These are phyloP conservation scores for Xestia rhomboidea DNA, from an alignment of 2,888 invertebrate genomes.

Conservation along the genomic window DNA sequence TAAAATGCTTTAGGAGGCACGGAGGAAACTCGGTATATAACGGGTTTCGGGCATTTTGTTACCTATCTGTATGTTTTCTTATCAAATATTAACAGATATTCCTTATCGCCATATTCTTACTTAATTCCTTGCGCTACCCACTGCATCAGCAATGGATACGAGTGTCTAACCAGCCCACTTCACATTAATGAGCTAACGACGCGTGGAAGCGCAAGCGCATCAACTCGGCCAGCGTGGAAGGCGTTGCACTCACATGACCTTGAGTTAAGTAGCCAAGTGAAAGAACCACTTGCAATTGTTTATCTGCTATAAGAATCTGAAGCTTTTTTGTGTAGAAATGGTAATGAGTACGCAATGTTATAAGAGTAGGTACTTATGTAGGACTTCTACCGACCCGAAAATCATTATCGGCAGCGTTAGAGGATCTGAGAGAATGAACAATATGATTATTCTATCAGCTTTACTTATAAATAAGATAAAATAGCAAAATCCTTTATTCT, in stretches of 20 bases:
- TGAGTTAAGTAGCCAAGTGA: constrained; percentile 24
- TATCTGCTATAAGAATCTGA: constrained; percentile 25
- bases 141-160: constrained; percentile 6
- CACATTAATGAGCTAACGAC: not conserved
- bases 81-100: not conserved
- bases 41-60: not conserved
- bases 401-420: no score
- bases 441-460: not conserved
- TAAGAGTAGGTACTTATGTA: not conserved
- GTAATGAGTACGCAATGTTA: not conserved
- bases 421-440: not conserved
- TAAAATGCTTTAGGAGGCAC: no score
- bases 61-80: not conserved
- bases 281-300: constrained; percentile 36
- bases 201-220: not conserved
- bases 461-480: not conserved
- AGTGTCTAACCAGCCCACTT: not conserved
- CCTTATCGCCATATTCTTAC: not conserved
- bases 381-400: not conserved
- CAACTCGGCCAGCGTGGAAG: not conserved
- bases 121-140: not conserved
- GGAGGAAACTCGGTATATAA: no score
- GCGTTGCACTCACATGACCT: constrained; percentile 46
- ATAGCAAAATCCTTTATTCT: no score
- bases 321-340: constrained; percentile 11